phyloP scores from a whole-genome alignment of 2,113 vertebrate genomes.

The Smithornis capensis region DNA sequence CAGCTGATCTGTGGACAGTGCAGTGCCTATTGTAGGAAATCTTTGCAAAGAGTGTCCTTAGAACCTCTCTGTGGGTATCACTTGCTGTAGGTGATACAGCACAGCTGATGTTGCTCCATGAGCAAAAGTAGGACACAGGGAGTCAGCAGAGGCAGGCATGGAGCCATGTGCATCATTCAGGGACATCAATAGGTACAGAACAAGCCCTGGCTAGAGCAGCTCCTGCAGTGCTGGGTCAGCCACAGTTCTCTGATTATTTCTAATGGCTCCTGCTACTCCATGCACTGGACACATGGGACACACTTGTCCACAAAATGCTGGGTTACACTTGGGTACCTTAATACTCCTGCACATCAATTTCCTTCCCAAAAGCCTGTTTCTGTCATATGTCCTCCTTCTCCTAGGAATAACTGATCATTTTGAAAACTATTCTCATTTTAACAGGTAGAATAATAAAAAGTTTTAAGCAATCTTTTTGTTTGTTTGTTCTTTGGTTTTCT shows the following conservation, averaged over 20 bases:
- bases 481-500: not conserved
- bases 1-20: not conserved
- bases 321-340: not conserved
- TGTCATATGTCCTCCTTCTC: not conserved
- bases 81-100: not conserved
- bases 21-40: rapidly evolving
- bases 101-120: not conserved
- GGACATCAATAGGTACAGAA: not conserved
- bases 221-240: not conserved
- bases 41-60: not conserved
- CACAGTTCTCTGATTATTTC: not conserved
- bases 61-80: rapidly evolving
- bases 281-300: not conserved
- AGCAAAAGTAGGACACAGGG: not conserved
- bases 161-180: rapidly evolving
- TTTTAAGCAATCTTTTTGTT: not conserved
- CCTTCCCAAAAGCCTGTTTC: not conserved
- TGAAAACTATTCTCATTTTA: not conserved
- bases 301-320: no score
- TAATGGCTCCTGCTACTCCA: not conserved
- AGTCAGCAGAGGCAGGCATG: not conserved
- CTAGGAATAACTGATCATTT: not conserved
- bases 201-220: not conserved
- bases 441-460: not conserved
- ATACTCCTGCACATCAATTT: not conserved